Conservation (phyloP, 2,797 vertebrate species). For the Labroides dimidiatus region DNA sequence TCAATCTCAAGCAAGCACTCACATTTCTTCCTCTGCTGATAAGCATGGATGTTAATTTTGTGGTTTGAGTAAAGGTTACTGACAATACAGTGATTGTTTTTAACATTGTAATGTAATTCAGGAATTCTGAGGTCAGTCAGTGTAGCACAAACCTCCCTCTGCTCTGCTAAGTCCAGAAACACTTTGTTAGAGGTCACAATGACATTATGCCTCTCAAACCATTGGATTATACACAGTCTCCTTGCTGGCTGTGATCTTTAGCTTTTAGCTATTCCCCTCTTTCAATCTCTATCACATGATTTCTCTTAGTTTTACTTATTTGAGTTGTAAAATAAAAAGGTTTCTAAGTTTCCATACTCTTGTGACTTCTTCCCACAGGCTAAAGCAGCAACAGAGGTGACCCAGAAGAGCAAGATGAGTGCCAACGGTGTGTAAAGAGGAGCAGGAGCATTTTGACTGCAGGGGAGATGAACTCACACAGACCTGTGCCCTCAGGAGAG, state of each 20-base stretch:
- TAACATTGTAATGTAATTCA: background rate
- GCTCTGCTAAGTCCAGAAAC: background rate
- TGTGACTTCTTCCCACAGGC: slow-evolving; percentile 69
- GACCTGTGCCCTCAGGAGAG: background rate
- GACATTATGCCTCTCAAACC: too few relatives aligned
- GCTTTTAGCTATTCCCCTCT: background rate
- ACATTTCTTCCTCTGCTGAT: background rate
- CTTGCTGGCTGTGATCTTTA: too few relatives aligned
- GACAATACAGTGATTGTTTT: background rate
- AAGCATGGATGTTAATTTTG: background rate
- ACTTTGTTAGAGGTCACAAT: background rate
- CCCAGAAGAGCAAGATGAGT: slow-evolving; percentile 85
- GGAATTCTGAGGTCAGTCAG: background rate
- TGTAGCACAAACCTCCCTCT: background rate
- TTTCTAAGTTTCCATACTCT: background rate
- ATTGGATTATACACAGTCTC: too few relatives aligned
- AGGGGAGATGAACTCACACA: background rate
- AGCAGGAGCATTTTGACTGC: slow-evolving; percentile 32
- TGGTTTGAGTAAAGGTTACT: background rate
- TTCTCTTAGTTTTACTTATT: background rate
- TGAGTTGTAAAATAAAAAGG: too few relatives aligned
- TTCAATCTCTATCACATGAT: background rate
- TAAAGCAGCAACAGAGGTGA: slow-evolving; percentile 81
- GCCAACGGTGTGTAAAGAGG: slow-evolving; percentile 81
- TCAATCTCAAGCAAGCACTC: background rate